Evolutionary conservation across 2,113 vertebrate species (phyloP).

Genomic region (Gallinago undulata): DNA sequence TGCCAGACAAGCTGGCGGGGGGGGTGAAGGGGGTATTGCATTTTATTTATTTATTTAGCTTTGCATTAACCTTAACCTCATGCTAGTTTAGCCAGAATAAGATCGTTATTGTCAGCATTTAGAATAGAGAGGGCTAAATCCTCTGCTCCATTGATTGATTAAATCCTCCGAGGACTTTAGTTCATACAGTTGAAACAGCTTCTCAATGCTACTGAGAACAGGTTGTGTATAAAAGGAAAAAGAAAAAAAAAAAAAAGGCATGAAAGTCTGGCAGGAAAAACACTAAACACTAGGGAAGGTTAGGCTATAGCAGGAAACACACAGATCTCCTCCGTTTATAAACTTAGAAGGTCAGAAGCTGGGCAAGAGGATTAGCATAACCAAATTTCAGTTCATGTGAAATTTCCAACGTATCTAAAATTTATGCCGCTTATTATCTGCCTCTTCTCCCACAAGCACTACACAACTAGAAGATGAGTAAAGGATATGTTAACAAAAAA

Average conservation of each 20-base stretch:
- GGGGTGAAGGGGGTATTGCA: background rate
- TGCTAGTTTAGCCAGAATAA: background rate
- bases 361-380: background rate
- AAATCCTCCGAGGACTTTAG: background rate
- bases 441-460: background rate
- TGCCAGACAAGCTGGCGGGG: background rate
- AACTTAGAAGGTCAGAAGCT: background rate
- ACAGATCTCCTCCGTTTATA: background rate
- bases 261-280: background rate
- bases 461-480: background rate
- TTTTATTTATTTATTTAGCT: slow-evolving; percentile 22
- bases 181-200: background rate
- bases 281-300: background rate
- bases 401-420: background rate
- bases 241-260: background rate
- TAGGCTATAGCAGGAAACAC: background rate
- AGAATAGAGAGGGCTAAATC: background rate
- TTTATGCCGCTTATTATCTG: background rate
- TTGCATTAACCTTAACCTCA: slow-evolving; percentile 33
- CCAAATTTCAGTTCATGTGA: background rate
- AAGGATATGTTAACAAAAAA: background rate
- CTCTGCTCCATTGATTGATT: background rate
- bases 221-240: background rate
- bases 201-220: background rate
- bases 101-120: background rate